phyloP scores from a whole-genome alignment of 2,797 vertebrate species.

The Botia almorhae region DNA sequence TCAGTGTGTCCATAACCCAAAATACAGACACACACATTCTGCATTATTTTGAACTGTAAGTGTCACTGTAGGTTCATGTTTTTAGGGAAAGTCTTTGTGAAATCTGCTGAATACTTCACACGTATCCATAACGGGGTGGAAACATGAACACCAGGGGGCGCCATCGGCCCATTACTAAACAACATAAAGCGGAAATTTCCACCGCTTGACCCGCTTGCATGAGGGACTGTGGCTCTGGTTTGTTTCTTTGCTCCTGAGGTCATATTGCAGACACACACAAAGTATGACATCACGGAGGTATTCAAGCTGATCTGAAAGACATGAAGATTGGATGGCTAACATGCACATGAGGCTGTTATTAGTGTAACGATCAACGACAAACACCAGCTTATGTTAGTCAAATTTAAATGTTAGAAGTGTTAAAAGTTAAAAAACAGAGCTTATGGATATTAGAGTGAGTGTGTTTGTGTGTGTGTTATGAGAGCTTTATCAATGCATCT shows the following conservation, averaged over 20 bases:
- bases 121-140: constrained; percentile 30
- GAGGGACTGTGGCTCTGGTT: constrained; percentile 60
- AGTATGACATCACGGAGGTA: constrained; percentile 37
- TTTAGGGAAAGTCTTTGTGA: background rate
- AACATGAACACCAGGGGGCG: constrained; percentile 63
- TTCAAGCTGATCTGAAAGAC: constrained; percentile 65
- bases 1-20: background rate
- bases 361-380: background rate
- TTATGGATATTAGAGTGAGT: background rate
- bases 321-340: constrained; percentile 69
- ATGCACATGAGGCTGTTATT: constrained; percentile 62
- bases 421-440: background rate
- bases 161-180: constrained; percentile 48
- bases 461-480: background rate
- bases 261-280: constrained; percentile 22
- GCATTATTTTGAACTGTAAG: no score
- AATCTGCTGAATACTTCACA: background rate
- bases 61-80: constrained; percentile 1
- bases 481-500: background rate
- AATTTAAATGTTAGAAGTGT: background rate
- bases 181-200: constrained; percentile 76
- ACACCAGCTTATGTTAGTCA: background rate
- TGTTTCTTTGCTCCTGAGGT: constrained; percentile 39
- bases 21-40: background rate
- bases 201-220: constrained; percentile 66